A percentile compares a stretch with the other conserved stretches of the same genome.
phyloP scores from a whole-genome alignment of 2,113 vertebrate genomes.

The Mobula hypostoma region DNA sequence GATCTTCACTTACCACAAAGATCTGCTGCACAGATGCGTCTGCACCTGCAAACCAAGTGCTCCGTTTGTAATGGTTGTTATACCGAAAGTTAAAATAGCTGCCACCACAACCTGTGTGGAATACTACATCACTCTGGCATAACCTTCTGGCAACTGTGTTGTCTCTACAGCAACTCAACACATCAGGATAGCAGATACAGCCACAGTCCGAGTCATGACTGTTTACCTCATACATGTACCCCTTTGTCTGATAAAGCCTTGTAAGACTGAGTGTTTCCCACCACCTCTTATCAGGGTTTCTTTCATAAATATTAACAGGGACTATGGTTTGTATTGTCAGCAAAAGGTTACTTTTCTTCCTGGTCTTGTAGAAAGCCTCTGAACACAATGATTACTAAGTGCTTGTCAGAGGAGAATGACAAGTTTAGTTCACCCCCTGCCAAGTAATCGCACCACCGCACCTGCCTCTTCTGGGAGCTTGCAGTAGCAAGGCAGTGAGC shows the following conservation, averaged over 20 bases:
- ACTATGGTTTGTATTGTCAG: not conserved
- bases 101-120: not conserved
- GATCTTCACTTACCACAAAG: not conserved
- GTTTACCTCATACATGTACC: not conserved
- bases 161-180: not conserved
- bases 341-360: not conserved
- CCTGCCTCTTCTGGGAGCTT: conserved; percentile 7
- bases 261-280: not conserved
- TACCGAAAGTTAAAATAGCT: not conserved
- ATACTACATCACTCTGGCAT: not conserved
- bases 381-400: conserved; percentile 16
- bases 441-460: conserved; percentile 5
- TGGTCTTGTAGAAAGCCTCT: not conserved
- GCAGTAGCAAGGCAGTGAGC: not conserved
- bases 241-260: not conserved
- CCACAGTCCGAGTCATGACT: not conserved
- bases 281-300: not conserved
- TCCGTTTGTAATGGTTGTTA: not conserved
- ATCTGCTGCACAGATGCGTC: not conserved
- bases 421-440: conserved; percentile 26
- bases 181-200: too few species aligned
- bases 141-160: not conserved
- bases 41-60: not conserved
- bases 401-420: not conserved
- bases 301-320: not conserved